Conservation (phyloP, 2,888 invertebrate genomes). For the Euclidia mi region DNA sequence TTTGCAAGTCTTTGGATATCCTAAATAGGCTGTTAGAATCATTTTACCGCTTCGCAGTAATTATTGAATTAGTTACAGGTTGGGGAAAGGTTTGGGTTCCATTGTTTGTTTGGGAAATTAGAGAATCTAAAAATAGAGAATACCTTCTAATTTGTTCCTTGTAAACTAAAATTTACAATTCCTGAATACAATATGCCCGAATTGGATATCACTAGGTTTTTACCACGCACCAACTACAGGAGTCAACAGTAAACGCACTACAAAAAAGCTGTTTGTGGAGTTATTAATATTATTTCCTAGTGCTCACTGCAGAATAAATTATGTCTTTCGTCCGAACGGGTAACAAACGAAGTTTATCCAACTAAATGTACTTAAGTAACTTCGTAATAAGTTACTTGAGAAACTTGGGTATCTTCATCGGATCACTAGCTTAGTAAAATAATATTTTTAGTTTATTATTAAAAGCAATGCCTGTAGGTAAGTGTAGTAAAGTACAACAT, state of each 20-base stretch:
- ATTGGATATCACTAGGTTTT: too few relatives aligned
- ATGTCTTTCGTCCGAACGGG: slow-evolving; percentile 55
- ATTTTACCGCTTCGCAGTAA: slow-evolving; percentile 27
- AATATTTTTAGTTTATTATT: slow-evolving; percentile 50
- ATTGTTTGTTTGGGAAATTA: slow-evolving; percentile 6
- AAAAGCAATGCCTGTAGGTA: slow-evolving; percentile 27
- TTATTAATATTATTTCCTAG: slow-evolving; percentile 52
- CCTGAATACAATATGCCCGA: too few relatives aligned
- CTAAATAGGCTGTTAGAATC: slow-evolving; percentile 42
- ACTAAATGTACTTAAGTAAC: slow-evolving; percentile 56
- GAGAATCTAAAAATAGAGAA: not conserved
- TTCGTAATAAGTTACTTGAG: slow-evolving; percentile 52
- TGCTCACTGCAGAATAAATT: slow-evolving; percentile 53
- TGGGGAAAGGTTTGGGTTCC: not conserved
- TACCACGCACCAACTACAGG: slow-evolving; percentile 4
- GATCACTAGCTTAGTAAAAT: slow-evolving; percentile 52
- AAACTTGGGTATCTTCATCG: slow-evolving; percentile 50
- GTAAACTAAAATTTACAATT: too few relatives aligned
- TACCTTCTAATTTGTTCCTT: too few relatives aligned
- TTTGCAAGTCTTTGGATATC: slow-evolving; percentile 43
- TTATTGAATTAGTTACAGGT: slow-evolving; percentile 28
- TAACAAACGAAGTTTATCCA: slow-evolving; percentile 54
- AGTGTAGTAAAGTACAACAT: slow-evolving; percentile 3
- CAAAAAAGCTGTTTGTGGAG: slow-evolving; percentile 31
- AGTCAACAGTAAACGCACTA: slow-evolving; percentile 31